Evolutionary conservation across 2,888 invertebrate species (phyloP), one percentile per base, ranked within the genome.

Genomic region (Phaonia tiefii): DNA sequence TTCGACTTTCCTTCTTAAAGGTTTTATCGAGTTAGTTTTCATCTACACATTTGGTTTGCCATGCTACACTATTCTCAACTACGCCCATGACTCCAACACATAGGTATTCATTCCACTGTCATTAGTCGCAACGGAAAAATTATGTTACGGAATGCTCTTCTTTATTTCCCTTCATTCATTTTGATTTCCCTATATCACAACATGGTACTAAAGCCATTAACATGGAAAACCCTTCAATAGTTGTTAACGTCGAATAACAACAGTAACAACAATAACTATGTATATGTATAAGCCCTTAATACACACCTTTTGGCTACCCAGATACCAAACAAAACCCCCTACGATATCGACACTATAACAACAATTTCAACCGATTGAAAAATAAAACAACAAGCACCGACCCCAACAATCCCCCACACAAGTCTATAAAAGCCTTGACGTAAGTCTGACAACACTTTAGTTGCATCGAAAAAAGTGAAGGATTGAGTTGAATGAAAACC

Each of bases 141-240:
- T 83, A 85, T 88, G 87, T 85, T 87, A 85, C 83, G 86, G 89
- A 89, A 89, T 89, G 87, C 83, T 85, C 82, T 63, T 63, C 42
- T 58, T 69, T 60, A 60, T 60, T 20, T 39, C 15, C 58, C 37
- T 17, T 17, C 20, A 3, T 63, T 63, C 13, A 3, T 22, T 42
- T 63, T 63, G 42, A 17, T 63, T 63, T 81, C 42, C 56, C 49
- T 84, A 86, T 84, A 85, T 88, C 85, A 89, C 89, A 84, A 77
- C 86, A 87, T 89, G 89, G 89, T 87, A 89, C 90, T 87, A 86
- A 89, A 89, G 84, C 86, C 87, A 89, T 89, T 89, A 89, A 86
- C 86, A 86, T 83, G 63, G 22, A 63, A 67, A 65, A 69, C 58
- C 51, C 54, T 54, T 67, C 67, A 42, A 77, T 74, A 44, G 46